Percentiles rank a stretch among this genome's conserved stretches.
Conservation (phyloP, 2,888 invertebrate species). For the Ectemnius continuus region DNA sequence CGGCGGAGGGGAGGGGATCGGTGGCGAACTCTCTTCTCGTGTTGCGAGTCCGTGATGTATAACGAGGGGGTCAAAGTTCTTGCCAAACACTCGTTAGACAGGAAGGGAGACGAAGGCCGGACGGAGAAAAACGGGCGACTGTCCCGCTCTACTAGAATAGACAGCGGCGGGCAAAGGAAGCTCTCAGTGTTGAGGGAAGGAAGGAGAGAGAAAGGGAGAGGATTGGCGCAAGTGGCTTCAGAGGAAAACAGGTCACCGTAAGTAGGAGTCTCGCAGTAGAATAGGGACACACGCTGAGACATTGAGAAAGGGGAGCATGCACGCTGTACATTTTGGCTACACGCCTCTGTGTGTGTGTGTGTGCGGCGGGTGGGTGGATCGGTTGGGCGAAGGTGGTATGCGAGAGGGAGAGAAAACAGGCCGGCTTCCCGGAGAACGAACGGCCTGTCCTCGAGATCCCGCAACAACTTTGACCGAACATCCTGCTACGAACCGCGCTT, state of each 20-base stretch:
- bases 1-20: not conserved
- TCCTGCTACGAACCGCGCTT: not conserved
- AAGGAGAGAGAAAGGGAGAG: not conserved
- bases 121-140: not conserved
- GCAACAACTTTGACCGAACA: conserved; percentile 13
- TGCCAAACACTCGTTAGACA: conserved; percentile 54
- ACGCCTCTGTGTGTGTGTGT: too few relatives aligned
- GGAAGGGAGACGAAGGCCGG: conserved; percentile 12
- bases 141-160: too few relatives aligned
- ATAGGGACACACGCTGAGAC: not conserved
- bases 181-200: not conserved
- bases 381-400: too few relatives aligned
- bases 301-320: too few relatives aligned
- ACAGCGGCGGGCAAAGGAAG: too few relatives aligned
- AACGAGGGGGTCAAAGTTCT: conserved; percentile 52
- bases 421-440: not conserved
- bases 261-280: not conserved
- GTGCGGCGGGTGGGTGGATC: too few relatives aligned
- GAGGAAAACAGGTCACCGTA: not conserved
- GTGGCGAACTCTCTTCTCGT: conserved; percentile 9
- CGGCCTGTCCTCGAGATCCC: conserved; percentile 16
- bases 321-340: too few relatives aligned
- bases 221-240: not conserved
- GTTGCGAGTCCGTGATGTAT: conserved; percentile 42
- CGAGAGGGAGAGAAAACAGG: not conserved